Evolutionary conservation across 2,888 invertebrate genomes (phyloP).

Genomic region (Drosophila neonasuta): DNA sequence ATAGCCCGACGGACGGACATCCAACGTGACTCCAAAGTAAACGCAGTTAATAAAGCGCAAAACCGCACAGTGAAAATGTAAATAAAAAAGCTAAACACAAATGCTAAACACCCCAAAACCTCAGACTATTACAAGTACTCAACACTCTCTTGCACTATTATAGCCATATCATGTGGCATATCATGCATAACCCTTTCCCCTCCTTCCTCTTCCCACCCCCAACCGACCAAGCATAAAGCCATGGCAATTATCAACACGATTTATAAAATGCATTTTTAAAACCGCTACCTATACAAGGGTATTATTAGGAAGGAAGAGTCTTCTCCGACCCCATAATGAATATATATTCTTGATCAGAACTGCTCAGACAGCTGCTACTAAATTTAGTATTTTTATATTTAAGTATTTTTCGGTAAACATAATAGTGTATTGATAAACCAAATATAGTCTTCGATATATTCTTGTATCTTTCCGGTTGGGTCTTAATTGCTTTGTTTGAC

Average conservation of each 20-base stretch:
- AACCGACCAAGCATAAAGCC: slow-evolving; percentile 30
- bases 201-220: background rate
- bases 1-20: slow-evolving; percentile 25
- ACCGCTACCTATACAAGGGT: too few species aligned
- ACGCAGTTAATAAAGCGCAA: slow-evolving; percentile 67
- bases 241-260: slow-evolving; percentile 11
- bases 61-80: slow-evolving; percentile 70
- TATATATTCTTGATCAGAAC: too few species aligned
- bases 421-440: too few species aligned
- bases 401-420: too few species aligned
- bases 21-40: slow-evolving; percentile 58
- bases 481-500: too few species aligned
- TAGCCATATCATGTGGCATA: slow-evolving; percentile 40
- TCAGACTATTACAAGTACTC: slow-evolving; percentile 17
- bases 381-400: too few species aligned
- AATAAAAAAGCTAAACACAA: slow-evolving; percentile 50
- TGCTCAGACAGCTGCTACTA: too few species aligned
- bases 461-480: too few species aligned
- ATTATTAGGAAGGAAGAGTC: too few species aligned
- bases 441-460: too few species aligned
- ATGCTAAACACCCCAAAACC: slow-evolving; percentile 24
- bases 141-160: slow-evolving; percentile 12
- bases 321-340: too few species aligned
- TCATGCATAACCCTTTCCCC: slow-evolving; percentile 42
- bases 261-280: background rate